Conservation (phyloP, 92 coral and sea anemone species). For the Paragorgia papillata region DNA sequence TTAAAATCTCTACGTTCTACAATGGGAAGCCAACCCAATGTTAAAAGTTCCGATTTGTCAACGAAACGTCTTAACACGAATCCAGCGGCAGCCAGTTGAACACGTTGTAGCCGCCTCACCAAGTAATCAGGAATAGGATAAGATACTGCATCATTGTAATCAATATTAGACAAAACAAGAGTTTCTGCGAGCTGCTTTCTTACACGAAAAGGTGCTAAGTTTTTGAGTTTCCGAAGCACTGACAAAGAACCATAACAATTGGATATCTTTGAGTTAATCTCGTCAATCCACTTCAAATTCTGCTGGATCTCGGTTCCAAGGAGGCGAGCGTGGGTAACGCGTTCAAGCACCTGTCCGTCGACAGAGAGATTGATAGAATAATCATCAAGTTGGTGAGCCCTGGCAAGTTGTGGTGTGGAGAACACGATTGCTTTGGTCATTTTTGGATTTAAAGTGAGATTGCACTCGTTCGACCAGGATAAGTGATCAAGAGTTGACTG, state of each 20-base stretch:
- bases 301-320: conserved; percentile 31
- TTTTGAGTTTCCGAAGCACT: conserved; percentile 37
- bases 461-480: conserved; percentile 41
- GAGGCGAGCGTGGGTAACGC: conserved; percentile 12
- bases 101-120: conserved; percentile 28
- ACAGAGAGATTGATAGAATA: conserved; percentile 12
- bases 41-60: neutral
- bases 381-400: conserved; percentile 31
- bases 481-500: neutral
- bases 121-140: conserved; percentile 28
- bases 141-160: conserved; percentile 39
- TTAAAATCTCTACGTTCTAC: conserved; percentile 40
- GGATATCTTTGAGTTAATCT: conserved; percentile 30
- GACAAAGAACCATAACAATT: conserved; percentile 41
- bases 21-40: conserved; percentile 47
- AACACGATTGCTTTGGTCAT: conserved; percentile 41
- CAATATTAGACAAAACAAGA: conserved; percentile 29
- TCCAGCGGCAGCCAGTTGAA: conserved; percentile 36
- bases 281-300: conserved; percentile 31
- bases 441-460: conserved; percentile 41
- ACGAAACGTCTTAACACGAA: conserved; percentile 27
- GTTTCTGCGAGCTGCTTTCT: conserved; percentile 50
- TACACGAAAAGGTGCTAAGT: conserved; percentile 39
- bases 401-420: conserved; percentile 37
- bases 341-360: conserved; percentile 3